These are phyloP conservation scores for Trinectes maculatus DNA, from an alignment of 2,113 vertebrate genomes.

Conservation along the genomic window DNA sequence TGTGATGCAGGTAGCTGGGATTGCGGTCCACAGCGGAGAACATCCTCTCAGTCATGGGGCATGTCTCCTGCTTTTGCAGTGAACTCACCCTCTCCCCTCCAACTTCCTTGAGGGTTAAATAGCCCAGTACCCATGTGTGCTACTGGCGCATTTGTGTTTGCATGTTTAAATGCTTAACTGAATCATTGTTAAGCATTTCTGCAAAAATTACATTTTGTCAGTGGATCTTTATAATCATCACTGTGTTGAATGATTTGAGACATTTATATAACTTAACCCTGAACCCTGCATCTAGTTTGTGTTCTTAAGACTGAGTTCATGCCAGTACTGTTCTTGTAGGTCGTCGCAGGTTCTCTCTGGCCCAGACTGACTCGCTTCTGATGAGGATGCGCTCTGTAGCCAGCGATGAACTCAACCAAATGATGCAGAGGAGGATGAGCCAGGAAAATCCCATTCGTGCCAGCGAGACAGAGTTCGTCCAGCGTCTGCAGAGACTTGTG, in stretches of 20 bases:
- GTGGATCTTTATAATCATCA: conserved; percentile 31
- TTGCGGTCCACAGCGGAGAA: conserved; percentile 46
- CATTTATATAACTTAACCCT: conserved; percentile 27
- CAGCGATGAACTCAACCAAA: conserved; percentile 91
- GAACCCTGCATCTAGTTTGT: not conserved
- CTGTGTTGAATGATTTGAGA: conserved; percentile 16
- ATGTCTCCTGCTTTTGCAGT: conserved; percentile 62
- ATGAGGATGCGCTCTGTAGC: conserved; percentile 93
- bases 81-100: conserved; percentile 40
- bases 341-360: conserved; percentile 86
- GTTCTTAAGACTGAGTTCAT: not conserved
- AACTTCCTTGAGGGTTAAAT: conserved; percentile 51
- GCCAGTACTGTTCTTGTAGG: conserved; percentile 69
- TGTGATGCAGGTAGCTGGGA: conserved; percentile 81
- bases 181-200: conserved; percentile 44
- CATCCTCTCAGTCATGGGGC: conserved; percentile 46
- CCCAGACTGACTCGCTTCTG: conserved; percentile 90
- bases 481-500: conserved; percentile 91
- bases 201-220: conserved; percentile 43
- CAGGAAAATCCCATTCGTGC: conserved; percentile 92
- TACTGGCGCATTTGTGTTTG: conserved; percentile 76
- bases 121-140: conserved; percentile 68
- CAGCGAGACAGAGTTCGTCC: conserved; percentile 89
- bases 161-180: conserved; percentile 47
- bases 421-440: conserved; percentile 96